These are phyloP conservation scores for Sialis lutaria DNA, from an alignment of 2,888 invertebrate genomes.

Conservation along the genomic window DNA sequence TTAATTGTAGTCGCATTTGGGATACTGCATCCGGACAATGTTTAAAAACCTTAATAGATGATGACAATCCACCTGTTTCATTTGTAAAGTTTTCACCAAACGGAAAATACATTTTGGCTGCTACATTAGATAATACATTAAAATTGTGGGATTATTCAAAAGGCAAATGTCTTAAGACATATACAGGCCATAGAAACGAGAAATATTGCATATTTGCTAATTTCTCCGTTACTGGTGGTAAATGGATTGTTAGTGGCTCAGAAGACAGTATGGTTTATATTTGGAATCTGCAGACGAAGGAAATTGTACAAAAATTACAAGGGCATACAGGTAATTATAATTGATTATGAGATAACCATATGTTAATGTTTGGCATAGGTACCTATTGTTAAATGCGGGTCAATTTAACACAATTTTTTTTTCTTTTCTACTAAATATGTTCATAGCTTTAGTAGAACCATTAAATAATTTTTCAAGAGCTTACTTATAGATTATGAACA, in stretches of 20 bases:
- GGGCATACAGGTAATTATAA: conserved; percentile 74
- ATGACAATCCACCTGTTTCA: conserved; percentile 98
- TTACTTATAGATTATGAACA: too few species aligned
- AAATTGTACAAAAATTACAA: conserved; percentile 93
- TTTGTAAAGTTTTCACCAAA: conserved; percentile 99
- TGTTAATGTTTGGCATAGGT: too few species aligned
- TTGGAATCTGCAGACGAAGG: conserved; percentile 99
- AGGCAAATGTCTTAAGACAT: conserved; percentile 96
- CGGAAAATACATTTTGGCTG: conserved; percentile 97
- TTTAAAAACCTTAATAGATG: conserved; percentile 95
- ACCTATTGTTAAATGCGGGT: too few species aligned
- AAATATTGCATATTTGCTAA: conserved; percentile 99
- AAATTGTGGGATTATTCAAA: conserved; percentile 99
- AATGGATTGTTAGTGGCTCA: conserved; percentile 99
- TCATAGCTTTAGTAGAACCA: too few species aligned
- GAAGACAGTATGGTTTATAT: conserved; percentile 98
- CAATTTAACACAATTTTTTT: too few species aligned
- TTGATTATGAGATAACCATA: neutral
- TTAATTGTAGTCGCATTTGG: conserved; percentile 81
- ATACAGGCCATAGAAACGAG: conserved; percentile 96
- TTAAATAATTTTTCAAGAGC: too few species aligned
- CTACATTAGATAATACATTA: conserved; percentile 93
- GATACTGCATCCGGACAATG: conserved; percentile 99
- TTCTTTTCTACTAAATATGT: too few species aligned
- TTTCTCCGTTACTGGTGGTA: conserved; percentile 98